phyloP scores from a whole-genome alignment of 2,113 vertebrate genomes.

The Ochotona curzoniae region DNA sequence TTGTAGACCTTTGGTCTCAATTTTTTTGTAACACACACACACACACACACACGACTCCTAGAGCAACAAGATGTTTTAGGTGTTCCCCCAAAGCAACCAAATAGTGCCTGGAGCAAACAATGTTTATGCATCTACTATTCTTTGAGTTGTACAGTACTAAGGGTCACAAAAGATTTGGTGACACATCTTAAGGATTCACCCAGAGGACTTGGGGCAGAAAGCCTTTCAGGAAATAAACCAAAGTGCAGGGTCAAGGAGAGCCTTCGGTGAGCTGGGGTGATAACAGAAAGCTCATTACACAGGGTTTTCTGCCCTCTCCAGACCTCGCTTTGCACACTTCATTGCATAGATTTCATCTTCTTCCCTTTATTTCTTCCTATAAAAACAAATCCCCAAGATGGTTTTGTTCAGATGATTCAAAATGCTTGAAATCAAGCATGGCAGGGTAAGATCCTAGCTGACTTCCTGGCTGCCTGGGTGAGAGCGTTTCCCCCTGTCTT shows the following conservation, averaged over 20 bases:
- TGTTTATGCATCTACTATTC: background rate
- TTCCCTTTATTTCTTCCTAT: background rate
- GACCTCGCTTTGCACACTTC: background rate
- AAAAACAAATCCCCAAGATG: fast-evolving
- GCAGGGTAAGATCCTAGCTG: background rate
- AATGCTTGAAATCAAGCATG: background rate
- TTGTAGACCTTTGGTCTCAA: background rate
- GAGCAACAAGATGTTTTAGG: background rate
- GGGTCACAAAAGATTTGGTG: background rate
- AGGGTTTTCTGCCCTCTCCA: background rate
- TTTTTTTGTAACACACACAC: background rate
- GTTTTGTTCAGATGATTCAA: background rate
- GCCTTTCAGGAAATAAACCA: background rate
- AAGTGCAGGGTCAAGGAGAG: background rate
- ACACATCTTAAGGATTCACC: background rate
- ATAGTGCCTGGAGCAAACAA: background rate
- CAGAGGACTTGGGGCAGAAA: background rate
- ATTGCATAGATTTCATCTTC: no score
- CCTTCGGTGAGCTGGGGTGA: background rate
- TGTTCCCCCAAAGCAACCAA: background rate
- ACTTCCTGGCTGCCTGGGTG: background rate
- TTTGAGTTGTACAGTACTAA: background rate
- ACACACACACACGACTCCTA: background rate
- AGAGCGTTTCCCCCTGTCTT: background rate
- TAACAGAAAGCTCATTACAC: background rate